Evolutionary conservation across 2,888 invertebrate genomes (phyloP).

Genomic region (Phytoseiulus persimilis): DNA sequence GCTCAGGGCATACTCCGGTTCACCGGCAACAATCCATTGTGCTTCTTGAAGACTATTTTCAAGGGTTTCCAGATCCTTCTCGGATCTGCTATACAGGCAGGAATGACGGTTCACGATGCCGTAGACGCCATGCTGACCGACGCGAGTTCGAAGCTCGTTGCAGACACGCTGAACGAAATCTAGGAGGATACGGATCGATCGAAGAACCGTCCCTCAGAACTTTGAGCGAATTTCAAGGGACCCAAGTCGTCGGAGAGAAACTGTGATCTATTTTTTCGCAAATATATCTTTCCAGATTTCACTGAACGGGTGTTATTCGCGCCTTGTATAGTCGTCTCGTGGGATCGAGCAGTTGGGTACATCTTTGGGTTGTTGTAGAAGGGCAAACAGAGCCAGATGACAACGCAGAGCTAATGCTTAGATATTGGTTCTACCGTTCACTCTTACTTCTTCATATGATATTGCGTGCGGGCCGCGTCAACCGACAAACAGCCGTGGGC

Average conservation of each 20-base stretch:
- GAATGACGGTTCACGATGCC: constrained; percentile 11
- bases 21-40: background rate
- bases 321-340: background rate
- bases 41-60: background rate
- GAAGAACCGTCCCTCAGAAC: no score
- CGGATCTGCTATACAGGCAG: constrained; percentile 12
- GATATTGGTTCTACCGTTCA: background rate
- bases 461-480: background rate
- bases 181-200: background rate
- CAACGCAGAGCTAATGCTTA: background rate
- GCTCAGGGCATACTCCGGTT: constrained; percentile 9
- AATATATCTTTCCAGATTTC: background rate
- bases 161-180: constrained; percentile 27
- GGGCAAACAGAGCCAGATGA: background rate
- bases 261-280: background rate
- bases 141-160: constrained; percentile 21
- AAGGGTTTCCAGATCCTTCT: background rate
- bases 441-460: background rate
- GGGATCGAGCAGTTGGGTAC: background rate
- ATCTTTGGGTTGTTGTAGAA: background rate
- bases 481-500: background rate
- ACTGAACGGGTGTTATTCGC: no score
- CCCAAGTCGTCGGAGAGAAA: background rate
- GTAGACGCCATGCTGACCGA: constrained; percentile 23
- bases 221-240: no score